Percentiles rank a stretch among this genome's conserved stretches.
phyloP scores from a whole-genome alignment of 2,113 vertebrate genomes.

The Raphicerus campestris region DNA sequence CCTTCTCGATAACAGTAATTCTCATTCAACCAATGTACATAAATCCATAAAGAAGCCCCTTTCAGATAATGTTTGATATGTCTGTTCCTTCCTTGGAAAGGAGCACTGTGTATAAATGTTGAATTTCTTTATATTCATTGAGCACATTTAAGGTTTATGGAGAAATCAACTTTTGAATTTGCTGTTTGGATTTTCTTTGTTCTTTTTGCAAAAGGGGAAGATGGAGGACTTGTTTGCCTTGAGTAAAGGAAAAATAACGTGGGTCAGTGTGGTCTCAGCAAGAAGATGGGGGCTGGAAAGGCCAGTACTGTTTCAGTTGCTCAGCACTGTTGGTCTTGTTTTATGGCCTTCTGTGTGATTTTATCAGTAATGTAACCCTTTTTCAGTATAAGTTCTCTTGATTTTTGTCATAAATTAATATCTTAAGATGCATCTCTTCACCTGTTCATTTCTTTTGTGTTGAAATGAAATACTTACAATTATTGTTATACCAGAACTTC shows the following conservation, averaged over 20 bases:
- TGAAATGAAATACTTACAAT: conserved; percentile 78
- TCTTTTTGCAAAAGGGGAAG: conserved; percentile 23
- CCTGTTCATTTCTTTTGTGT: conserved; percentile 78
- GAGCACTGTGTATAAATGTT: conserved; percentile 50
- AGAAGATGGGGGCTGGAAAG: neutral
- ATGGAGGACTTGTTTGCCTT: neutral
- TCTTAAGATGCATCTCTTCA: conserved; percentile 71
- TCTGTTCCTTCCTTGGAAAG: conserved; percentile 21
- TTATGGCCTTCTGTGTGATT: conserved; percentile 53
- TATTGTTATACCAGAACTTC: conserved; percentile 71
- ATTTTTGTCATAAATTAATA: conserved; percentile 78
- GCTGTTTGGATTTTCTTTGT: conserved; percentile 24
- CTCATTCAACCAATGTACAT: conserved; percentile 76
- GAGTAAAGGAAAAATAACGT: neutral
- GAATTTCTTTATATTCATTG: conserved; percentile 58
- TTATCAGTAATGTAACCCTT: conserved; percentile 57
- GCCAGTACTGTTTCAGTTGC: conserved; percentile 52
- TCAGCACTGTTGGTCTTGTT: conserved; percentile 1
- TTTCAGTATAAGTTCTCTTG: conserved; percentile 69
- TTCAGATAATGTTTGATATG: conserved; percentile 52
- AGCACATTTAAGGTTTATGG: conserved; percentile 60
- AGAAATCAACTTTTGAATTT: conserved; percentile 34
- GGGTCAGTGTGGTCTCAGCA: neutral
- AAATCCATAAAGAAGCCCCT: conserved; percentile 65
- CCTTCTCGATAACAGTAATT: conserved; percentile 84